Percentiles rank a stretch among this genome's conserved stretches.
Conservation (phyloP, 2,888 invertebrate genomes). For the Oasisia sp. region DNA sequence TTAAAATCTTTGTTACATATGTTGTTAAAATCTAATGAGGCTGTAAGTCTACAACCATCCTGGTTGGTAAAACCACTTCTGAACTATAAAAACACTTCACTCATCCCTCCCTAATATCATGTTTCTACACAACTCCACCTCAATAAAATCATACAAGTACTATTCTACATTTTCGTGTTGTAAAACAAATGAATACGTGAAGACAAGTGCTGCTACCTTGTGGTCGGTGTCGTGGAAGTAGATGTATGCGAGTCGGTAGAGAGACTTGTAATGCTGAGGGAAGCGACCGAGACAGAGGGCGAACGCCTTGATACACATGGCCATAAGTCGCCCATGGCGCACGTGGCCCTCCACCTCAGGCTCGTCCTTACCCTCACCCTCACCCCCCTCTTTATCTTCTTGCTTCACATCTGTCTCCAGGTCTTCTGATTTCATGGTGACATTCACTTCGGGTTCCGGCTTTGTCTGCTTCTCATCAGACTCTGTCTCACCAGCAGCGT, state of each 20-base stretch:
- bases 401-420: neutral
- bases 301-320: constrained; percentile 79
- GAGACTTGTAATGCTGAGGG: constrained; percentile 91
- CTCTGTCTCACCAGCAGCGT: neutral
- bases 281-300: constrained; percentile 87
- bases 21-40: neutral
- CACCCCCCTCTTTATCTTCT: neutral
- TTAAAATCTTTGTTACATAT: neutral
- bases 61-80: no score
- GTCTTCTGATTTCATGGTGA: neutral
- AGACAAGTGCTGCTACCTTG: constrained; percentile 32
- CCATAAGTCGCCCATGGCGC: constrained; percentile 67
- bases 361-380: neutral
- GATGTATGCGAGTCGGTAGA: constrained; percentile 86
- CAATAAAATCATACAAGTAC: no score
- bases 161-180: no score
- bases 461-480: neutral
- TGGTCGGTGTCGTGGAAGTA: constrained; percentile 69
- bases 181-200: neutral
- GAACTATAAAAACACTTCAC: no score
- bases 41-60: no score
- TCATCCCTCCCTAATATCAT: no score
- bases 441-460: neutral
- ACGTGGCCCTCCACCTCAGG: neutral
- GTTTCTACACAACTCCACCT: no score